Percentiles rank a stretch among this genome's conserved stretches.
Conservation (phyloP, 1,140 invertebrate species). For the Drosophila virilis region DNA sequence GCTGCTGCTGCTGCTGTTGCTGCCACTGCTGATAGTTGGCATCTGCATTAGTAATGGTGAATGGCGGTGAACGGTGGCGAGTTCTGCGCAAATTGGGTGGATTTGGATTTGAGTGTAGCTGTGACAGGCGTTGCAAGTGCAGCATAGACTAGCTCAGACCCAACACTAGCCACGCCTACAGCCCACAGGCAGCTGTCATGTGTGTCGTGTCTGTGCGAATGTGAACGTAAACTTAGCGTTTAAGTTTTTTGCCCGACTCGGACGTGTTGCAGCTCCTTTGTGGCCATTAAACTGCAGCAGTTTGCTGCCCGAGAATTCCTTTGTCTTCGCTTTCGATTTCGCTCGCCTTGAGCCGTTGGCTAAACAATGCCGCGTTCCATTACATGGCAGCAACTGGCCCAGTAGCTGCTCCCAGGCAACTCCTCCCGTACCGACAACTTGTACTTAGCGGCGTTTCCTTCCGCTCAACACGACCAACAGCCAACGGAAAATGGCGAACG, state of each 20-base stretch:
- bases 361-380: conserved; percentile 62
- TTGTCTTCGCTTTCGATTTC: conserved; percentile 64
- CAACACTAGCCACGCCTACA: neutral
- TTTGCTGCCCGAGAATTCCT: conserved; percentile 31
- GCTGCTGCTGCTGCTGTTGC: conserved; percentile 10
- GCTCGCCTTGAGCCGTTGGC: conserved; percentile 24
- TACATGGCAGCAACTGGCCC: conserved; percentile 25
- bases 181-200: neutral
- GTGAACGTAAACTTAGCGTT: conserved; percentile 62
- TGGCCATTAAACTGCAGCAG: conserved; percentile 71
- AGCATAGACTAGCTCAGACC: no score
- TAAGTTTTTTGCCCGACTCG: conserved; percentile 36
- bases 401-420: conserved; percentile 26
- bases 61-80: conserved; percentile 56
- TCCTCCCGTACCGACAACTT: conserved; percentile 59
- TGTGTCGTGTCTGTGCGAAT: conserved; percentile 34
- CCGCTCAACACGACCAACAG: conserved; percentile 58
- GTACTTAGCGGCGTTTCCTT: conserved; percentile 74
- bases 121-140: conserved; percentile 48
- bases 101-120: conserved; percentile 60
- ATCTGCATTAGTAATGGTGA: conserved; percentile 79
- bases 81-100: conserved; percentile 68
- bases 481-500: conserved; percentile 1
- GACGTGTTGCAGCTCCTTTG: conserved; percentile 50
- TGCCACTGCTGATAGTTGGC: conserved; percentile 58